Percentiles rank a stretch among this genome's conserved stretches.
Conservation (phyloP, 2,888 invertebrate species). For the Fabriciana adippe region DNA sequence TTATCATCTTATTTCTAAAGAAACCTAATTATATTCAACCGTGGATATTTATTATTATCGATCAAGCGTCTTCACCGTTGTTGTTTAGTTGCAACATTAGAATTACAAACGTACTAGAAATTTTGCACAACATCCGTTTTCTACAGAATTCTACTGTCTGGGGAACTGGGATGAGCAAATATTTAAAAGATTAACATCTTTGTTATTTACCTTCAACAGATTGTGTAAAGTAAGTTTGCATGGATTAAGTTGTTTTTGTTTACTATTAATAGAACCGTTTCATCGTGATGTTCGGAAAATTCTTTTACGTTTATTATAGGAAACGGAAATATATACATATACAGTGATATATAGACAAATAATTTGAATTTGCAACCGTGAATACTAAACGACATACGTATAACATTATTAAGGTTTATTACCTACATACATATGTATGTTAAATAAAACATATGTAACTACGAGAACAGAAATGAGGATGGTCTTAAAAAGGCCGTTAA, state of each 20-base stretch:
- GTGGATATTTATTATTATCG: neutral
- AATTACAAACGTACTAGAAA: constrained; percentile 21
- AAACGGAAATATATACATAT: too few relatives aligned
- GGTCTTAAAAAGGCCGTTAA: constrained; percentile 60
- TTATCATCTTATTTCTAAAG: neutral
- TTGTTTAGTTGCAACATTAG: constrained; percentile 14
- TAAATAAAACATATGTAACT: constrained; percentile 2
- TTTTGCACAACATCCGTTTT: constrained; percentile 37
- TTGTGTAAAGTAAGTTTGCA: constrained; percentile 8
- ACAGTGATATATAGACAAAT: too few relatives aligned
- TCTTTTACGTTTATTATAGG: too few relatives aligned
- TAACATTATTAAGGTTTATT: too few relatives aligned
- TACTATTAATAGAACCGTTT: neutral
- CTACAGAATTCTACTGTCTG: constrained; percentile 44
- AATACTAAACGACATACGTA: too few relatives aligned
- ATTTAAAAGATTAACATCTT: constrained; percentile 31
- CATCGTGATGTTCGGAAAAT: neutral
- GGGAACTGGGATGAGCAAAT: constrained; percentile 35
- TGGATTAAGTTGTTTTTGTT: constrained; percentile 3
- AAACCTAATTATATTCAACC: constrained; percentile 6
- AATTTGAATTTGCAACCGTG: too few relatives aligned
- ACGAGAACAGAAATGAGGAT: constrained; percentile 46
- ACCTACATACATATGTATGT: too few relatives aligned
- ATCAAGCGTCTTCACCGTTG: constrained; percentile 1
- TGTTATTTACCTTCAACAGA: constrained; percentile 12